These are phyloP conservation scores for Caracal caracal DNA, from an alignment of 2,113 vertebrate species.

Conservation along the genomic window DNA sequence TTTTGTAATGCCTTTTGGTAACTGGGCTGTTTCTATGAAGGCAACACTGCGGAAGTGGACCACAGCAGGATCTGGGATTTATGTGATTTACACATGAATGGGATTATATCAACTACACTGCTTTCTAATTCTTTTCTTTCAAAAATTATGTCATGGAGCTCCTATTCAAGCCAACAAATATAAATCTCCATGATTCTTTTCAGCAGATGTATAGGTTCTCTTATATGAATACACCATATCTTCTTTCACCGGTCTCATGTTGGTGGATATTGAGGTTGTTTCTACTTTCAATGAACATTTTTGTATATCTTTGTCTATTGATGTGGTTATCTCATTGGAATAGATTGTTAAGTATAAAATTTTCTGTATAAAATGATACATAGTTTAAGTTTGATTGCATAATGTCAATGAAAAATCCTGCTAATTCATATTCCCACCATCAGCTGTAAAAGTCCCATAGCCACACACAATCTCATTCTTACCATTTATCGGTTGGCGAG, in stretches of 20 bases:
- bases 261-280: background rate
- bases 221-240: background rate
- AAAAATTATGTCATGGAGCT: background rate
- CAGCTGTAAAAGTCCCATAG: background rate
- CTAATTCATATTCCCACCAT: background rate
- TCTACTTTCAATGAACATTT: background rate
- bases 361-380: background rate
- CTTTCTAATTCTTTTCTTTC: conserved; percentile 18
- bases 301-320: conserved; percentile 32
- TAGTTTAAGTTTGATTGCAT: background rate
- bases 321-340: background rate
- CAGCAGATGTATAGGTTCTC: background rate
- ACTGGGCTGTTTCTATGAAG: background rate
- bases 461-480: background rate
- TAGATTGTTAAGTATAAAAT: background rate
- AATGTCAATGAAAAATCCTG: background rate
- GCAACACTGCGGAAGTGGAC: background rate
- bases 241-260: background rate
- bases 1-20: background rate
- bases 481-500: background rate
- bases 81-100: conserved; percentile 13
- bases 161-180: conserved; percentile 26
- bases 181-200: background rate
- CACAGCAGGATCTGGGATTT: background rate
- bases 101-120: background rate